These are phyloP conservation scores for Nixonia krombeini DNA, from an alignment of 1,140 invertebrate species.

Conservation along the genomic window DNA sequence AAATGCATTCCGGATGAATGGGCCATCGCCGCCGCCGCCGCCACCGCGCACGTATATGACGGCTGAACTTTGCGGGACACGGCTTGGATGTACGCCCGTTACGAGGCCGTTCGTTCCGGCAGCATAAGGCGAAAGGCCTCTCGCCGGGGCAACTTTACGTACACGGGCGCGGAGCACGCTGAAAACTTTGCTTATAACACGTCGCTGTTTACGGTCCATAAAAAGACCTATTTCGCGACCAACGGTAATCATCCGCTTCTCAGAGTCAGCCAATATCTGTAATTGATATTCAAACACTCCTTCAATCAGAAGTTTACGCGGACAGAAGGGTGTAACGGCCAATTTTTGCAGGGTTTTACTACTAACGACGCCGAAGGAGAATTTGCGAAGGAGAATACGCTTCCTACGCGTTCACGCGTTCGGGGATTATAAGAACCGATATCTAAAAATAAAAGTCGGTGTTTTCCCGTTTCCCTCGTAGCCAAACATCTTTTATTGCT, in stretches of 20 bases:
- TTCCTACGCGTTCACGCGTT: too few relatives aligned
- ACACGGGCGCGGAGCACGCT: conserved; percentile 7
- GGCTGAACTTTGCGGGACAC: conserved; percentile 17
- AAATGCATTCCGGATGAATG: conserved; percentile 6
- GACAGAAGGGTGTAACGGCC: too few relatives aligned
- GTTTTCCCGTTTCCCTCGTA: too few relatives aligned
- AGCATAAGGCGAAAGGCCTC: conserved; percentile 10
- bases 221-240: conserved; percentile 32
- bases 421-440: too few relatives aligned
- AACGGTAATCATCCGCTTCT: conserved; percentile 33
- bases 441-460: too few relatives aligned
- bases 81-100: conserved; percentile 10
- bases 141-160: conserved; percentile 26
- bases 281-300: conserved; percentile 37
- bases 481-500: too few relatives aligned
- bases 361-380: too few relatives aligned
- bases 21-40: conserved; percentile 10
- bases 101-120: neutral
- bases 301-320: too few relatives aligned
- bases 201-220: conserved; percentile 39
- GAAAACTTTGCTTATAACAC: conserved; percentile 45
- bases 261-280: conserved; percentile 20
- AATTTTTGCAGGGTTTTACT: too few relatives aligned
- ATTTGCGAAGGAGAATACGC: too few relatives aligned
- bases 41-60: conserved; percentile 5